Percentiles rank a stretch among this genome's conserved stretches.
phyloP scores from a whole-genome alignment of 2,797 vertebrate species.

The Molothrus ater region DNA sequence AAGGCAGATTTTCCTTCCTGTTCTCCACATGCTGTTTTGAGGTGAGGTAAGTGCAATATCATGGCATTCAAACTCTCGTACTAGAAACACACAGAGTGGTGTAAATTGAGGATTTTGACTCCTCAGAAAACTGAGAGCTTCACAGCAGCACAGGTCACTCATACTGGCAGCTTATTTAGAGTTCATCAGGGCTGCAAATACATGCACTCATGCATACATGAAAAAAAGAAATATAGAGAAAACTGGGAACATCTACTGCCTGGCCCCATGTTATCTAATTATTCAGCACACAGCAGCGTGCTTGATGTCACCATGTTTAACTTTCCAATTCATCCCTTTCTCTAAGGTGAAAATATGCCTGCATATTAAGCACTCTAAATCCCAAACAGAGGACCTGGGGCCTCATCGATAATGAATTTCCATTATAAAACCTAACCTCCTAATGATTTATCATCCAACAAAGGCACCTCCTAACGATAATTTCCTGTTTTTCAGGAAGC shows the following conservation, averaged over 20 bases:
- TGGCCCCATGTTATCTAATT: not conserved
- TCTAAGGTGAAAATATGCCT: not conserved
- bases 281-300: not conserved
- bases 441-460: conserved; percentile 3
- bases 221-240: not conserved
- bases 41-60: not conserved
- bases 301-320: not conserved
- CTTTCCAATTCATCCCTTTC: not conserved
- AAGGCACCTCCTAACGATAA: not conserved
- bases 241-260: not conserved
- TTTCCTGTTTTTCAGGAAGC: conserved; percentile 35
- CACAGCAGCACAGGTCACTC: not conserved
- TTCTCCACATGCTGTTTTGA: not conserved
- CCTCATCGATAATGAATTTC: not conserved
- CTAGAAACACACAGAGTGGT: not conserved
- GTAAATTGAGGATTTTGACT: not conserved
- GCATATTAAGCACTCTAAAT: not conserved
- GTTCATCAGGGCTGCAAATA: not conserved
- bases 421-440: not conserved
- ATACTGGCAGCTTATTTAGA: not conserved
- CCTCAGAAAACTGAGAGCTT: not conserved
- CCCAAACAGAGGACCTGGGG: not conserved
- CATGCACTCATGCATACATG: not conserved
- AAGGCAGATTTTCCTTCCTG: not conserved
- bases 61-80: not conserved